A percentile compares a stretch with the other conserved stretches of the same genome.
phyloP scores from a whole-genome alignment of 35 echinoderm and acorn worm genomes.

The Amphiura filiformis region DNA sequence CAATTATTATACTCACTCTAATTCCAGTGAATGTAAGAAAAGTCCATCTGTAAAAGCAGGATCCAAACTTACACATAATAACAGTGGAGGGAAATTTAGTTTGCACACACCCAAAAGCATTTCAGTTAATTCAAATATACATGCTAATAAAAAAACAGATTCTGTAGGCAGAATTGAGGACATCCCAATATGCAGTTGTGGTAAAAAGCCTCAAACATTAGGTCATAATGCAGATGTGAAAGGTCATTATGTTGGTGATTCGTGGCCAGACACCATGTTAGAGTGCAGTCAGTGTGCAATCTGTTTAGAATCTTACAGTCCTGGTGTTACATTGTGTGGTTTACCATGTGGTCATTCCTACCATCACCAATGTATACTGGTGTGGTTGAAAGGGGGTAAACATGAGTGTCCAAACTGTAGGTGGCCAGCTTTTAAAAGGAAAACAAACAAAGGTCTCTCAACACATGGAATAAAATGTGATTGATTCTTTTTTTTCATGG shows the following conservation, averaged over 20 bases:
- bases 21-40: no score
- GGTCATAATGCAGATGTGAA: background rate
- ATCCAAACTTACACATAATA: no score
- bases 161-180: background rate
- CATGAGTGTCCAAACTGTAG: conserved; percentile 85
- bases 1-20: no score
- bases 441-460: conserved; percentile 68
- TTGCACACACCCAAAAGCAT: no score
- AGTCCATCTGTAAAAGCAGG: no score
- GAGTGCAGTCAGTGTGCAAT: conserved; percentile 72
- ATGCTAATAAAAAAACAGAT: background rate
- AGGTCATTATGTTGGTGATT: no score
- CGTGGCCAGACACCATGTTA: conserved; percentile 66
- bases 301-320: conserved; percentile 70
- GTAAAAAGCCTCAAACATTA: background rate
- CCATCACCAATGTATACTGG: conserved; percentile 70
- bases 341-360: conserved; percentile 88
- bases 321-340: conserved; percentile 59
- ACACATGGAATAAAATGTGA: conserved; percentile 87
- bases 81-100: no score
- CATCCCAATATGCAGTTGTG: background rate
- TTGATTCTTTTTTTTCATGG: no score
- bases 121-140: background rate
- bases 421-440: conserved; percentile 95
- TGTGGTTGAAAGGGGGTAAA: conserved; percentile 55